Base-by-base conservation (phyloP, 2,888 invertebrate species). In the Neoitamus cyanurus region DNA sequence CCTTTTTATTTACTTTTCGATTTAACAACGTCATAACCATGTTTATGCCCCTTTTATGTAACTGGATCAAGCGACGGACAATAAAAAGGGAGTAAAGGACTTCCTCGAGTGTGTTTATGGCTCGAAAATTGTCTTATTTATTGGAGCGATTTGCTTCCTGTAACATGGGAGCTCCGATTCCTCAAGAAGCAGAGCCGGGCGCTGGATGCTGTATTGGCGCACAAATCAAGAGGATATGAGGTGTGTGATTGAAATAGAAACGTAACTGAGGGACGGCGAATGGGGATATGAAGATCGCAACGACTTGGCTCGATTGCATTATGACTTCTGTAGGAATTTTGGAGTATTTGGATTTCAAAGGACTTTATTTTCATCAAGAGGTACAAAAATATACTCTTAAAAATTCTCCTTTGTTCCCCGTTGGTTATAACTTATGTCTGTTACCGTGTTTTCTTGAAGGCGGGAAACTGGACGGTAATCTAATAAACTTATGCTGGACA, bases 11-110 rank as follows among this genome's bases (percentile, higher is more conserved):
- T 84, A 58, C 75, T 75, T 37, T 83, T 84, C 75, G 84, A 84
- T 84, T 84, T 84, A 84, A 84, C 84, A 75, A 84, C 84, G 75
- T 84, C 84, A 84, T 84, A 84, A 84, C 75, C 78, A 25, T 82
- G 68, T 82, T 82, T 82, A 82, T 82, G 82, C 69, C 69, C 68
- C 82, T 82, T 82, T 82, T 82, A 68, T 69, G 82, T 82, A 82
- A 82, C 82, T 69, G 82, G 68, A 82, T 82, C 69, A 68, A 82
- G 82, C 69, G 37, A 82, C 82, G 82, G 58, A 82, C 69, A 82
- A 82, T 82, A 82, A 82, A 82, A 82, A 37, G 69, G 82, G 69
- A 82, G 69, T 82, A 82, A 82, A 69, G 69, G 82, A 82, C 82
- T 69, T 68, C 58, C 82, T 69, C 28, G 82, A 69, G 48, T 82